Evolutionary conservation across 1,140 invertebrate species (phyloP), one percentile per base, ranked within the genome.

Genomic region (Pogonus chalceus): DNA sequence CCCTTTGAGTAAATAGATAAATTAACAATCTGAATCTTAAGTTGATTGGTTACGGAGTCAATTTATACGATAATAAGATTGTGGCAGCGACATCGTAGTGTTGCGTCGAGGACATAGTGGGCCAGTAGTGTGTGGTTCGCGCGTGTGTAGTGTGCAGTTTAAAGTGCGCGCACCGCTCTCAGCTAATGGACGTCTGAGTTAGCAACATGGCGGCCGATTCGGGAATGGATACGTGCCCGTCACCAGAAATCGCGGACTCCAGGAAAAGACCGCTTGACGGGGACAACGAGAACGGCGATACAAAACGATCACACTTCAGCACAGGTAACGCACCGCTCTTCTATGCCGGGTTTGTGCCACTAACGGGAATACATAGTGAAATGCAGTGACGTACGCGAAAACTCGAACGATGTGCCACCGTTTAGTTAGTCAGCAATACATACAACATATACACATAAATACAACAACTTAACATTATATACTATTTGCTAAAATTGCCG

Each of bases 221-320:
- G 76, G 83, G 82, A 78, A 85, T 85, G 82, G 83, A 85, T 77
- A 84, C 83, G 76, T 85, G 83, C 78, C 80, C 84, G 67, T 85
- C 84, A 76, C 83, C 84, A 73, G 84, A 85, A 75, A 85, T 85
- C 69, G 78, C 81, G 68, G 84, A 86, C 76, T 86, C 84, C 67
- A 81, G 88, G 74, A 91, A 91, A 80, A 81, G 88, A 70, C 88
- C 88, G 56, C 79, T 90, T 64, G 88, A 91, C 74, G 83, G 82
- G 61, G 88, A 90, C 73, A 79, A 80, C 62, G 88, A 91, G 72
- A 88, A 88, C 78, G 87, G 86, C 62, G 83, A 87, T 62, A 86
- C 87, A 58, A 91, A 92, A 76, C 81, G 87, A 71, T 91, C 88
- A 57, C 88, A 91, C 74, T 90, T 88, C 73, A 88, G 85, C 69